Percentiles rank a stretch among this genome's conserved stretches.
These are phyloP conservation scores for Nothocercus julius DNA, from an alignment of 2,113 vertebrate genomes.

Conservation along the genomic window DNA sequence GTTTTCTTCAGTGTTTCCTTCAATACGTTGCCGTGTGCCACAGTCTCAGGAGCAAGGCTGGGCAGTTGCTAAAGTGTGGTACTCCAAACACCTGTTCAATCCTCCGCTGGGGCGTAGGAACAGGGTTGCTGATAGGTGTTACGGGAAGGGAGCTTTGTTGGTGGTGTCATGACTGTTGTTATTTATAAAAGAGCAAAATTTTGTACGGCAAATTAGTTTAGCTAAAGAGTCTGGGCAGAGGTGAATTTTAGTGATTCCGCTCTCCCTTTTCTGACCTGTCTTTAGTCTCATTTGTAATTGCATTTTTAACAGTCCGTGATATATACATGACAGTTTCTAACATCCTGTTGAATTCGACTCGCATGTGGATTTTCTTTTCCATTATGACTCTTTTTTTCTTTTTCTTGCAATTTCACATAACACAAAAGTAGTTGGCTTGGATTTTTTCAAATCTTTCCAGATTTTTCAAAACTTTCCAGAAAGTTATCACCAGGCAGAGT, in stretches of 20 bases:
- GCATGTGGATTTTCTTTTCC: neutral
- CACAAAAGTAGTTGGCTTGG: neutral
- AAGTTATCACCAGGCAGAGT: neutral
- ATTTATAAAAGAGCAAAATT: neutral
- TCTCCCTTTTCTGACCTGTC: neutral
- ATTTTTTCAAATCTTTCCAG: slow-evolving; percentile 25
- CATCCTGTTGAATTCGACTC: neutral
- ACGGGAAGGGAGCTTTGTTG: neutral
- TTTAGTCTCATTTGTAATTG: neutral
- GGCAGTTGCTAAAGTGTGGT: neutral
- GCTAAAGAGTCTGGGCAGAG: neutral
- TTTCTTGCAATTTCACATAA: neutral
- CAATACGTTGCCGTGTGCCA: fast-evolving
- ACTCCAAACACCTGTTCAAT: neutral
- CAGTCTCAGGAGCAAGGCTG: neutral
- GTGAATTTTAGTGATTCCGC: neutral
- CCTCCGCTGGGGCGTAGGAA: neutral
- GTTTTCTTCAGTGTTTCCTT: neutral
- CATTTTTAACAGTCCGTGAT: neutral
- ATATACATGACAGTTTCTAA: neutral
- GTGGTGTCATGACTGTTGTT: neutral
- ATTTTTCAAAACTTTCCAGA: slow-evolving; percentile 4
- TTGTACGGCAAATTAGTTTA: neutral
- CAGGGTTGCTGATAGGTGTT: neutral
- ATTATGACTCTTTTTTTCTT: neutral